phyloP scores from a whole-genome alignment of 2,797 vertebrate genomes.

The Channa striata region DNA sequence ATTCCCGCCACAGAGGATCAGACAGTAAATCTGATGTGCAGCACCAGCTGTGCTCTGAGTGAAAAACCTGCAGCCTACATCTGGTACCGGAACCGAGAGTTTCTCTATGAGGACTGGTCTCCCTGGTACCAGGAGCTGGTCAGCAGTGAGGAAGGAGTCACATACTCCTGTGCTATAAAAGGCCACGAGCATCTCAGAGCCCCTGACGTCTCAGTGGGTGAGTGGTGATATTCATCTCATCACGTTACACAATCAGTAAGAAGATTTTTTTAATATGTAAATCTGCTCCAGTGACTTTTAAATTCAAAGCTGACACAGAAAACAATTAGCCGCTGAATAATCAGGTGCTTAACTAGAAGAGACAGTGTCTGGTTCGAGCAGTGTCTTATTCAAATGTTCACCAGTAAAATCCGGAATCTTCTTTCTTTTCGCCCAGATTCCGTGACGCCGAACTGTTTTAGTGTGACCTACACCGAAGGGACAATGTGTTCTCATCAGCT shows the following conservation, averaged over 20 bases:
- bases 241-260: too few species aligned
- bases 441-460: slow-evolving; percentile 27
- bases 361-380: too few species aligned
- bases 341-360: too few species aligned
- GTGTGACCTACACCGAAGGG: slow-evolving; percentile 14
- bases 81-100: slow-evolving; percentile 33
- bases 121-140: slow-evolving; percentile 48
- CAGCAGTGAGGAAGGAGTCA: slow-evolving; percentile 32
- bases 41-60: slow-evolving; percentile 47
- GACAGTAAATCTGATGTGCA: slow-evolving; percentile 46
- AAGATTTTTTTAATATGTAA: too few species aligned
- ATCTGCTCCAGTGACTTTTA: too few species aligned
- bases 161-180: slow-evolving; percentile 52
- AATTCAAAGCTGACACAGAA: too few species aligned
- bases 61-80: slow-evolving; percentile 22
- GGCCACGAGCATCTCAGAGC: slow-evolving; percentile 30
- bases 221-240: slow-evolving; percentile 24
- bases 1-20: accelerated
- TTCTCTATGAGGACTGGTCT: slow-evolving; percentile 22
- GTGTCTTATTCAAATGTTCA: too few species aligned
- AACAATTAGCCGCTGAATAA: too few species aligned
- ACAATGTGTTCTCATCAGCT: slow-evolving; percentile 11
- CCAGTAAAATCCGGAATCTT: too few species aligned
- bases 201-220: slow-evolving; percentile 55
- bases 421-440: slow-evolving; percentile 31